Percentiles rank a stretch among this genome's conserved stretches.
phyloP scores from a whole-genome alignment of 2,113 vertebrate genomes.

The Leptobrachium ailaonicum region DNA sequence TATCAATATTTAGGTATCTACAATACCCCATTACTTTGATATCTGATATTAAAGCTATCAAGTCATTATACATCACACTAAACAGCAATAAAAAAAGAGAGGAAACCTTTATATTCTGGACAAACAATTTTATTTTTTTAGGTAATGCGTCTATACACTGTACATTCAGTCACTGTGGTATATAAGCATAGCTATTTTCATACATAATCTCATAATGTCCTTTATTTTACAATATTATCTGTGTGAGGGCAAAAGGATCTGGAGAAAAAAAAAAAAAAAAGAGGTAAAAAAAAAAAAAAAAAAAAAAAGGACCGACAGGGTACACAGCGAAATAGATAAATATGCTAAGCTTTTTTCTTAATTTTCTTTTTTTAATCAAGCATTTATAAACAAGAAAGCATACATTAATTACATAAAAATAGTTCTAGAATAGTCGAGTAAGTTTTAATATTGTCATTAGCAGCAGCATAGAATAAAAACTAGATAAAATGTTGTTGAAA shows the following conservation, averaged over 20 bases:
- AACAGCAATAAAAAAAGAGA: not conserved
- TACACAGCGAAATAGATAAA: slow-evolving; percentile 80
- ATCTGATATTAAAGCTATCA: too few species aligned
- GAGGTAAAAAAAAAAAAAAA: slow-evolving; percentile 51
- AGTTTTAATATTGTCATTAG: slow-evolving; percentile 83
- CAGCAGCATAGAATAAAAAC: slow-evolving; percentile 85
- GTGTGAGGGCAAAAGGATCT: slow-evolving; percentile 62
- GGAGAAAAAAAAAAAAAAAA: slow-evolving; percentile 59
- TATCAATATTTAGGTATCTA: too few species aligned
- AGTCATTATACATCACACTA: too few species aligned
- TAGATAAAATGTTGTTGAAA: slow-evolving; percentile 69
- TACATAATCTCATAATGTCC: slow-evolving; percentile 91
- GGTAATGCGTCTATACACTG: slow-evolving; percentile 97
- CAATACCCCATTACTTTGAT: too few species aligned
- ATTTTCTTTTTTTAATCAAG: slow-evolving; percentile 80
- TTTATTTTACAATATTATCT: slow-evolving; percentile 88
- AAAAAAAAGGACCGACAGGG: slow-evolving; percentile 64
- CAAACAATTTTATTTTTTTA: slow-evolving; percentile 91
- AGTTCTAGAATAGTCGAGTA: slow-evolving; percentile 87
- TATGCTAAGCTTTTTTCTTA: slow-evolving; percentile 81
- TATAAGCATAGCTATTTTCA: slow-evolving; percentile 94
- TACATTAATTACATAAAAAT: slow-evolving; percentile 97
- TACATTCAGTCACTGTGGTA: slow-evolving; percentile 94
- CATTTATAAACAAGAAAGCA: slow-evolving; percentile 93
- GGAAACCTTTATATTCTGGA: slow-evolving; percentile 66